Evolutionary conservation across 2,888 invertebrate species (phyloP), one percentile per base, ranked within the genome.

Genomic region (Matsumyia berberina): DNA sequence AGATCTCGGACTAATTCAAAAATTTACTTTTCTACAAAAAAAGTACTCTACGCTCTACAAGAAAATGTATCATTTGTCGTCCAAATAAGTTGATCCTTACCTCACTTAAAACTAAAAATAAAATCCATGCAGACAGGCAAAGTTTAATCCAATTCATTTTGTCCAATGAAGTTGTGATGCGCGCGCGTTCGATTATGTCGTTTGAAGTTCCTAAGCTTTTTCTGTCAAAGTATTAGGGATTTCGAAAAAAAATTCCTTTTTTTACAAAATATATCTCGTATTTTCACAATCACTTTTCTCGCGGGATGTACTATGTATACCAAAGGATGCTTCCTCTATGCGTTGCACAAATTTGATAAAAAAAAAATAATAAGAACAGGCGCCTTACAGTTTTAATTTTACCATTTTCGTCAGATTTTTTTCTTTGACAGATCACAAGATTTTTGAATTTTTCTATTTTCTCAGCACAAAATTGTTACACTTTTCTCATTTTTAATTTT

Each of bases 101-200:
- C 91, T 91, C 90, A 79, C 87, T 88, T 87, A 90, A 88, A 87
- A 91, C 89, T 89, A 90, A 88, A 86, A 89, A 88, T 88, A 89
- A 90, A 89, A 90, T 89, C 88, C 90, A 90, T 89, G 90, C 91
- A 87, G 89, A 89, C 88, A 91, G 88, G 89, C 89, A 89, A 89
- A 91, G 88, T 89, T 91, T 91, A 90, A 91, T 91, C 91, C 91
- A 90, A 91, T 91, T 89, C 91, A 91, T 91, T 88, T 89, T 91
- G 89, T 88, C 86, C 53, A 70, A 70, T 60, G 58, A 74, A 70
- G 44, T 67, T 60, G 51, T 58, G 79, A 58, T 70, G 70, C 69
- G 44, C n/a, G 49, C 67, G 66, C 35, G 58, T 49, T 24, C 64
- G 60, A 67, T n/a, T n/a, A n/a, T n/a, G n/a, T n/a, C 29, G 42